Conservation (phyloP, 2,888 invertebrate species). For the Ephialtes manifestator region DNA sequence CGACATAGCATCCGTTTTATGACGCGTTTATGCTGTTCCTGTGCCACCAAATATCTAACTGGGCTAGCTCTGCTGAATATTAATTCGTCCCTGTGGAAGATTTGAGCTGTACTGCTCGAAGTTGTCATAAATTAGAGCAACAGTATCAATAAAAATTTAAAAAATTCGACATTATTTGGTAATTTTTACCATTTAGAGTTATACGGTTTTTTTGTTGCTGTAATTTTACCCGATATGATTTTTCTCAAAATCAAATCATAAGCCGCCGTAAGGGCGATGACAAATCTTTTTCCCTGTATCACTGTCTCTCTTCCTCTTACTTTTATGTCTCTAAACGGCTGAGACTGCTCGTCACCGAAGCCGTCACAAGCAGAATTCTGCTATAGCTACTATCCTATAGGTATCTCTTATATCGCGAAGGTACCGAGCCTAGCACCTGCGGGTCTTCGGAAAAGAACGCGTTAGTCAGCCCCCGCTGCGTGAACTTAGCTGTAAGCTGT, state of each 20-base stretch:
- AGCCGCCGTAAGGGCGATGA: slow-evolving; percentile 9
- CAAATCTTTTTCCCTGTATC: slow-evolving; percentile 6
- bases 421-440: slow-evolving; percentile 66
- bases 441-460: slow-evolving; percentile 73
- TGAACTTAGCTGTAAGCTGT: slow-evolving; percentile 16
- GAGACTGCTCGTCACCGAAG: slow-evolving; percentile 60
- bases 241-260: neutral
- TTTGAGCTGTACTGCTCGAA: too few species aligned
- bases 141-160: too few species aligned
- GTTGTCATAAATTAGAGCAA: too few species aligned
- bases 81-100: too few species aligned
- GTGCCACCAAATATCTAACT: too few species aligned
- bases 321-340: slow-evolving; percentile 25
- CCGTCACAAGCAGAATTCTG: slow-evolving; percentile 28
- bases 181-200: too few species aligned
- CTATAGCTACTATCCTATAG: slow-evolving; percentile 8
- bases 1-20: too few species aligned
- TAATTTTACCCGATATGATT: too few species aligned
- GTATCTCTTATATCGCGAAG: slow-evolving; percentile 36
- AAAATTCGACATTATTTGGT: too few species aligned
- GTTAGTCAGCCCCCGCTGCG: slow-evolving; percentile 68
- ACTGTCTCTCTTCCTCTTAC: neutral
- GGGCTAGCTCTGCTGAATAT: too few species aligned
- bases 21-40: too few species aligned
- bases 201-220: too few species aligned